Evolutionary conservation across 2,113 vertebrate genomes (phyloP), one percentile per base, ranked within the genome.

Genomic region (Hippopotamus amphibius): DNA sequence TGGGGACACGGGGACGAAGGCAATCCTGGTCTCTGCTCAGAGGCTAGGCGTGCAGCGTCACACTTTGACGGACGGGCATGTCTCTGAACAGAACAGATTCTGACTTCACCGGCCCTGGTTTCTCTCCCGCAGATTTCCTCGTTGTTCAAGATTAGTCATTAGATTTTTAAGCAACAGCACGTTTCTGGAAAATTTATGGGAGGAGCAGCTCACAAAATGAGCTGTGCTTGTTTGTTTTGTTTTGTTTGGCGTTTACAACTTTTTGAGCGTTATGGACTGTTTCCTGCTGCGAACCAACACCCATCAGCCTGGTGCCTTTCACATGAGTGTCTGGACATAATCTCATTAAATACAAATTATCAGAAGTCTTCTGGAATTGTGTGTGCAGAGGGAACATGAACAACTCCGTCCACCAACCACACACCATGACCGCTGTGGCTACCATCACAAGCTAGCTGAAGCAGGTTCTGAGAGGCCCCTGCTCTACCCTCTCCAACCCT

Each of bases 271-370:
- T 77, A 65, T 21, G 17, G 43, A 41, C 90, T 59, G 68, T 91
- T 57, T 53, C n/a, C 71, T 72, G n/a, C 77, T 82, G 88, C 66
- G 48, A 68, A 89, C 72, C 79, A 81, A 68, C 61, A 79, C 5
- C 17, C 26, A 89, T 81, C 59, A 74, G 53, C 17, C 63, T 83
- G 33, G 66, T 57, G 6, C 41, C 46, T 81, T 84, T 55, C 50
- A 66, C 50, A 26, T 43, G 16, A 74, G 41, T 77, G 21, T 90
- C 63, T 55, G 46, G 43, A 88, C 53, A 59, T 69, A 83, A 53
- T 92, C 69, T 93, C 59, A 91, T 77, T 89, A 93, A 82, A 96
- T 53, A 28, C 57, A 86, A 63, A 71, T 57, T 84, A 92, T 68
- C 69, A 88, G 76, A 93, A 63, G 33, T 57, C 19, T 95, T 86